Evolutionary conservation across 1,140 invertebrate genomes (phyloP).

Genomic region (Brachystomella parvula): DNA sequence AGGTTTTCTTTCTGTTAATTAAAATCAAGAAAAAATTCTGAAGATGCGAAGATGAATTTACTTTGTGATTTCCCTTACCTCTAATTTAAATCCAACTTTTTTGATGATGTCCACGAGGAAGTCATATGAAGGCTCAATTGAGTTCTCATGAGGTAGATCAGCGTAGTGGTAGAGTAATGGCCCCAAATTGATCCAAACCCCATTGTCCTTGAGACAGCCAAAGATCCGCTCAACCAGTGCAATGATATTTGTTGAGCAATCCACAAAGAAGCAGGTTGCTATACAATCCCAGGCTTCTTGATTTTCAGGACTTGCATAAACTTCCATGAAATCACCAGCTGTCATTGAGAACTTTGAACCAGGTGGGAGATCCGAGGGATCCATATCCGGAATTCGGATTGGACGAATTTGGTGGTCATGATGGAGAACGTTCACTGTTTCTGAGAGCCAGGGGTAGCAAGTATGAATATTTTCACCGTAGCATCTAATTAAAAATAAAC

Average conservation of each 20-base stretch:
- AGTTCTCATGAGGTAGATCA: constrained; percentile 77
- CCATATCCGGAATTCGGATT: constrained; percentile 82
- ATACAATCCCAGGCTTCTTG: constrained; percentile 71
- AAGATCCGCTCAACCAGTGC: constrained; percentile 91
- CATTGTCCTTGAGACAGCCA: constrained; percentile 78
- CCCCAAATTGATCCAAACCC: constrained; percentile 82
- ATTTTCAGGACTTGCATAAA: constrained; percentile 62
- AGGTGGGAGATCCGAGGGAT: constrained; percentile 58
- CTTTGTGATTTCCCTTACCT: constrained; percentile 60
- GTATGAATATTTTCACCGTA: constrained; percentile 51
- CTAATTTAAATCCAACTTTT: constrained; percentile 76
- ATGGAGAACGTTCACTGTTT: constrained; percentile 79
- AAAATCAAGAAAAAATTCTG: neutral
- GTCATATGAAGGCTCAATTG: constrained; percentile 89
- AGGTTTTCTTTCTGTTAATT: neutral
- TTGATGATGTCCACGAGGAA: constrained; percentile 71
- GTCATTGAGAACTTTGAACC: constrained; percentile 83
- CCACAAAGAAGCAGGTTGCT: constrained; percentile 95
- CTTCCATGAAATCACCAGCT: constrained; percentile 63
- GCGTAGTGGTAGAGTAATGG: constrained; percentile 77
- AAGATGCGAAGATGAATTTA: too few species aligned
- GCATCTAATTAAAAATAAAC: constrained; percentile 47
- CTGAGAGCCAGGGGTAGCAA: constrained; percentile 89
- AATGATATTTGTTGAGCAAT: constrained; percentile 93
- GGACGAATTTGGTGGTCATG: constrained; percentile 68